phyloP scores from a whole-genome alignment of 2,888 invertebrate genomes.

The Caenorhabditis parvicauda region DNA sequence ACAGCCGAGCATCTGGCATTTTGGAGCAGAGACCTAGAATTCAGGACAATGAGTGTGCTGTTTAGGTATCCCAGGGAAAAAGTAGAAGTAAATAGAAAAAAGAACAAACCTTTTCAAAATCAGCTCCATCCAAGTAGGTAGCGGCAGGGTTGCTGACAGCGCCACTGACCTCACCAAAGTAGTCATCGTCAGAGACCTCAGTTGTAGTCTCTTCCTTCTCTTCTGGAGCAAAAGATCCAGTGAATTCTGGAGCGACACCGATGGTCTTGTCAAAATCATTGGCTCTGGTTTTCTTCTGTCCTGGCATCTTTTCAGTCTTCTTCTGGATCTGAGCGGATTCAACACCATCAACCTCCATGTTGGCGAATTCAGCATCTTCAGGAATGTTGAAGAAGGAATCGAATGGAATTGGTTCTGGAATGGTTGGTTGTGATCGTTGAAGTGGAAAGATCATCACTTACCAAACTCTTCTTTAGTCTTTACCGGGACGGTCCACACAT shows the following conservation, averaged over 20 bases:
- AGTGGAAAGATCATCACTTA: no score
- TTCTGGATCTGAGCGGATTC: slow-evolving; percentile 15
- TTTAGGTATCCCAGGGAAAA: no score
- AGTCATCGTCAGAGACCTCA: slow-evolving; percentile 22
- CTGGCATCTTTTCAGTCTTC: slow-evolving; percentile 31
- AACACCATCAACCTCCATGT: slow-evolving; percentile 27
- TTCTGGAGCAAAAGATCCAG: slow-evolving; percentile 18
- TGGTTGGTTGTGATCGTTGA: no score
- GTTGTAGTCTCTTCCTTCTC: slow-evolving; percentile 3
- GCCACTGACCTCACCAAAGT: slow-evolving; percentile 13
- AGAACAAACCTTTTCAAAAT: slow-evolving; percentile 43
- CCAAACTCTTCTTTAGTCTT: no score
- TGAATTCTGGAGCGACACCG: slow-evolving; percentile 13
- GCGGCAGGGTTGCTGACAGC: slow-evolving; percentile 53
- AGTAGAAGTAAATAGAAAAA: not conserved
- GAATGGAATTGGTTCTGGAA: not conserved
- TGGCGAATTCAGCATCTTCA: slow-evolving; percentile 28
- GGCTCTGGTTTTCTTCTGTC: slow-evolving; percentile 17
- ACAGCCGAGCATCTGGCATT: slow-evolving; percentile 54
- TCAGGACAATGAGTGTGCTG: not conserved
- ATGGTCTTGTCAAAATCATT: slow-evolving; percentile 1
- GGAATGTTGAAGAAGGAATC: slow-evolving; percentile 21
- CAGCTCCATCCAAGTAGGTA: slow-evolving; percentile 48
- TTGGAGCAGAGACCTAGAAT: slow-evolving; percentile 38
- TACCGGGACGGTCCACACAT: no score